phyloP scores from a whole-genome alignment of 2,888 invertebrate species.

The Agonopterix arenella region DNA sequence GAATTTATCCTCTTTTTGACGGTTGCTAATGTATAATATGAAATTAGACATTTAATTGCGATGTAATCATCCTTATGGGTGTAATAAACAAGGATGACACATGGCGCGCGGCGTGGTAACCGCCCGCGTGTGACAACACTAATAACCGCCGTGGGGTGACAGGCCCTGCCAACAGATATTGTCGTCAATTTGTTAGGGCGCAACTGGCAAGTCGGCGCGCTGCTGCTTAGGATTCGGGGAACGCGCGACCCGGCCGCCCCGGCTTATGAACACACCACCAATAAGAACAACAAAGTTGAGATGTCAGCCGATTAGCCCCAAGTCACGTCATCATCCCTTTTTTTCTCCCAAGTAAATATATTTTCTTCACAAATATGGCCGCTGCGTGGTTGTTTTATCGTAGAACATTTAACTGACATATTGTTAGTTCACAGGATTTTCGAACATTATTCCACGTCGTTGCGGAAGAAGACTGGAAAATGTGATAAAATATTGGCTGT shows the following conservation, averaged over 20 bases:
- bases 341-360: constrained; percentile 42
- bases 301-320: constrained; percentile 62
- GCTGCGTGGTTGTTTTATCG: constrained; percentile 3
- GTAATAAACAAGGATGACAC: too few species aligned
- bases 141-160: constrained; percentile 57
- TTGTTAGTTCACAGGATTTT: constrained; percentile 15
- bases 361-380: constrained; percentile 27
- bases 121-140: constrained; percentile 34
- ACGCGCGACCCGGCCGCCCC: constrained; percentile 38
- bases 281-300: constrained; percentile 70
- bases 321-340: constrained; percentile 54
- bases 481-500: constrained; percentile 12
- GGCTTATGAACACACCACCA: constrained; percentile 64
- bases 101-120: constrained; percentile 5
- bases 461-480: constrained; percentile 9
- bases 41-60: too few species aligned
- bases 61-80: too few species aligned
- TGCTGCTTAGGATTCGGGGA: constrained; percentile 57
- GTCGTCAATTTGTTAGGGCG: constrained; percentile 67
- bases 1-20: too few species aligned
- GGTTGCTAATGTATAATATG: too few species aligned
- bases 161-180: constrained; percentile 64
- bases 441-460: constrained; percentile 13
- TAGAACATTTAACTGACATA: constrained; percentile 12
- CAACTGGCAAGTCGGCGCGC: constrained; percentile 38